A percentile compares a stretch with the other conserved stretches of the same genome.
These are phyloP conservation scores for Drosophila carrolli DNA, from an alignment of 1,140 invertebrate species.

Conservation along the genomic window DNA sequence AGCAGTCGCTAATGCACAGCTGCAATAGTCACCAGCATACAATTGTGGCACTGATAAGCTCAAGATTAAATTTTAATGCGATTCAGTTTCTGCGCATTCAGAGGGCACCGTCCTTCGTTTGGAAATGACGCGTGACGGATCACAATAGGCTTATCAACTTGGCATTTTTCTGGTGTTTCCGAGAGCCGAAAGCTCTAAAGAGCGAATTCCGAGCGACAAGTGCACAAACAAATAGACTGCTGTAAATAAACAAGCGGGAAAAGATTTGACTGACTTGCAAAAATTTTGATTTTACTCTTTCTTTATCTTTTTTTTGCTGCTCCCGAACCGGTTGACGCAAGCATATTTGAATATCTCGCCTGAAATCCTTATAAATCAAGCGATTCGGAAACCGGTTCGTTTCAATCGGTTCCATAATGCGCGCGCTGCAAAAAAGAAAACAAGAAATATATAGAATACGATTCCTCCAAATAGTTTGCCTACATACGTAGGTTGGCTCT, in stretches of 20 bases:
- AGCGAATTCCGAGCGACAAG: conserved; percentile 21
- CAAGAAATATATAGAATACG: conserved; percentile 23
- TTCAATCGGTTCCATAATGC: conserved; percentile 13
- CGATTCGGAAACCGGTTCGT: conserved; percentile 28
- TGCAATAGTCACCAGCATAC: conserved; percentile 9
- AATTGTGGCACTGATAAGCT: conserved; percentile 24
- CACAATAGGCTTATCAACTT: conserved; percentile 40
- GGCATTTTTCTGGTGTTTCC: conserved; percentile 14
- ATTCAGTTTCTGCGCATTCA: conserved; percentile 4
- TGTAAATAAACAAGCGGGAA: conserved; percentile 33
- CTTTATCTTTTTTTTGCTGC: neutral
- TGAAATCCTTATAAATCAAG: conserved; percentile 48
- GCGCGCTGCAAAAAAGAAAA: conserved; percentile 36
- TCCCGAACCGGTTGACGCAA: conserved; percentile 26
- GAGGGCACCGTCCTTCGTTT: neutral
- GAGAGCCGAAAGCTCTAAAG: conserved; percentile 13
- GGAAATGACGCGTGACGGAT: conserved; percentile 29
- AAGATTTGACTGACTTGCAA: conserved; percentile 36
- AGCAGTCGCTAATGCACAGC: conserved; percentile 21
- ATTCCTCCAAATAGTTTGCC: conserved; percentile 32
- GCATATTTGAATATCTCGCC: conserved; percentile 33
- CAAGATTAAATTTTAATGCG: conserved; percentile 15
- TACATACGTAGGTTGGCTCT: conserved; percentile 36
- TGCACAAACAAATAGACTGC: conserved; percentile 23
- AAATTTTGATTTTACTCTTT: neutral